Evolutionary conservation across 2,888 invertebrate species (phyloP).

Genomic region (Parapristionchus giblindavisi): DNA sequence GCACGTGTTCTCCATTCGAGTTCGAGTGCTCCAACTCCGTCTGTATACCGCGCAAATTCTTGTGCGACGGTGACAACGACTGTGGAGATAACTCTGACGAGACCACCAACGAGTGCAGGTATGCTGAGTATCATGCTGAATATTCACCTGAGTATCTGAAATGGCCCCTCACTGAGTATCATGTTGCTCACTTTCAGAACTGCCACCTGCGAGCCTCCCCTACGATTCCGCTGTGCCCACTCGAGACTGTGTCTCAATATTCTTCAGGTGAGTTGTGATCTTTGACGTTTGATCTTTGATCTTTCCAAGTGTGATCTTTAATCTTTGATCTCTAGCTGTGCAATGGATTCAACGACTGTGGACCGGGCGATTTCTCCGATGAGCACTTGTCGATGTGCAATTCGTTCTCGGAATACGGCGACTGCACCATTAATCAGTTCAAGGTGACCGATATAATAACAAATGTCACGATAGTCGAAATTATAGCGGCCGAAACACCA

Average conservation of each 20-base stretch:
- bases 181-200: slow-evolving; percentile 40
- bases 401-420: slow-evolving; percentile 67
- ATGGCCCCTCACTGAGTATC: too few species aligned
- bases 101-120: slow-evolving; percentile 77
- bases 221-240: slow-evolving; percentile 69
- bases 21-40: slow-evolving; percentile 91
- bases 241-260: slow-evolving; percentile 68
- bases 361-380: slow-evolving; percentile 65
- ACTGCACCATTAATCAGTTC: slow-evolving; percentile 66
- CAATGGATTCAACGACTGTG: slow-evolving; percentile 69
- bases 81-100: slow-evolving; percentile 94
- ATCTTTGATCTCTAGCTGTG: slow-evolving; percentile 53
- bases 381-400: slow-evolving; percentile 76
- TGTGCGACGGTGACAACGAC: slow-evolving; percentile 92
- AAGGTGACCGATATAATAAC: slow-evolving; percentile 44
- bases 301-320: not conserved
- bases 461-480: too few species aligned
- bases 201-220: slow-evolving; percentile 59
- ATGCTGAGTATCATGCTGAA: not conserved
- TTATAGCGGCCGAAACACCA: too few species aligned
- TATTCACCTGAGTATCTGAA: too few species aligned
- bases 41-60: slow-evolving; percentile 89
- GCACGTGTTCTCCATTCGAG: slow-evolving; percentile 76
- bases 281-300: slow-evolving; percentile 29
- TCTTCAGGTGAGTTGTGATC: too few species aligned